A percentile compares a stretch with the other conserved stretches of the same genome.
Evolutionary conservation across 1,140 invertebrate species (phyloP).

Genomic region (Triops longicaudatus): DNA sequence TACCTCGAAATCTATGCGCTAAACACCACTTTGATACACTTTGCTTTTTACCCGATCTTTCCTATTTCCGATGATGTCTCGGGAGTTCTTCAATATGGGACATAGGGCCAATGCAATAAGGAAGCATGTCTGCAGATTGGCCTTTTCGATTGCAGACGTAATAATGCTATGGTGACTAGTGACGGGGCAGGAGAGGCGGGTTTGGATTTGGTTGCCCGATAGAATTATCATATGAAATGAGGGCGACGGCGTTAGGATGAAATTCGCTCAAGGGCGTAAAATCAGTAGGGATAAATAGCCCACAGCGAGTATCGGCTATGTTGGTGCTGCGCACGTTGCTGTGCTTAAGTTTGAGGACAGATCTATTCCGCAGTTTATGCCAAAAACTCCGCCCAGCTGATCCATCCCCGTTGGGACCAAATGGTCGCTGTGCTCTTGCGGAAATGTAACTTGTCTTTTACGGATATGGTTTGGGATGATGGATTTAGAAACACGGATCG

Average conservation of each 20-base stretch:
- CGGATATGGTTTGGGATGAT: too few species aligned
- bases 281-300: not conserved
- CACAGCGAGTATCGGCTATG: not conserved
- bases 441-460: too few species aligned
- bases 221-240: slow-evolving; percentile 3
- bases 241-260: not conserved
- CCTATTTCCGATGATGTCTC: not conserved
- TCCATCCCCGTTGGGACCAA: too few species aligned
- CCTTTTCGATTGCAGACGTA: not conserved
- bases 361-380: not conserved
- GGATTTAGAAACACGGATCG: too few species aligned
- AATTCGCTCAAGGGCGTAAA: not conserved
- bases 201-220: not conserved
- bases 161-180: not conserved
- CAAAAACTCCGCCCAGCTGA: too few species aligned
- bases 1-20: too few species aligned
- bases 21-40: too few species aligned
- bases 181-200: too few species aligned
- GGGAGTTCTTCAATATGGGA: not conserved
- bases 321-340: not conserved
- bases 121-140: not conserved
- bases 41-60: not conserved
- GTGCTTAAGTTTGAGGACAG: not conserved
- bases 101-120: not conserved
- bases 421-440: too few species aligned